Base-by-base conservation (phyloP, 2,888 invertebrate species). In the Acronicta psi region DNA sequence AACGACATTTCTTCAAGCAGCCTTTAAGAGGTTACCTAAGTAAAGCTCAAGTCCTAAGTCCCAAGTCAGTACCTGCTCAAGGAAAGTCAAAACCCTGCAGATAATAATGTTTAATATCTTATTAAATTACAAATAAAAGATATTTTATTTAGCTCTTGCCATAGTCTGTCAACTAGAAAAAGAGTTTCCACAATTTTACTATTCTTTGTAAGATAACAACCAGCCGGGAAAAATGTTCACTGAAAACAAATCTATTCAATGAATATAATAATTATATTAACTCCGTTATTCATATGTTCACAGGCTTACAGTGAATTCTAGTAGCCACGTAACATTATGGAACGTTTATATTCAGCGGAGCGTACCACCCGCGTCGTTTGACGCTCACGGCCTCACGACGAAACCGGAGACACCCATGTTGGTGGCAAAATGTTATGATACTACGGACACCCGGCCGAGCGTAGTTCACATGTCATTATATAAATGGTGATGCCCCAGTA, bases 341-440 rank as follows among this genome's bases (percentile, higher is more conserved):
- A 76, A 84, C 84, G 88, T 90, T 90, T 92, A 90, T 90, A 89
- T 90, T 89, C 86, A 86, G 83, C 81, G 75, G 78, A 73, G 83
- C 82, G 78, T 85, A 84, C 92, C 92, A 90, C 92, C 91, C 92
- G 90, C 92, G 88, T 87, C 80, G 92, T 81, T 76, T 79, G 76
- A 70, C 76, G 79, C 71, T 81, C 80, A 74, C 80, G 79, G 79
- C 77, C 79, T 80, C 79, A 76, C 82, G 80, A 83, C 84, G 85
- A 86, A 89, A 90, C 84, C 84, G 81, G 88, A 86, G 86, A 86
- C 81, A 81, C 80, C 78, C 62, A 80, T 82, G 84, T 79, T 82
- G 82, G 83, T 84, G 80, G 82, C 79, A 77, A 74, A 75, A 76
- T 77, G 76, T 79, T 79, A 77, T 73, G 78, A 80, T 81, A 79